Percentiles rank a stretch among this genome's conserved stretches.
These are phyloP conservation scores for Caenorhabditis sp. DNA, from an alignment of 2,888 invertebrate species.

Conservation along the genomic window DNA sequence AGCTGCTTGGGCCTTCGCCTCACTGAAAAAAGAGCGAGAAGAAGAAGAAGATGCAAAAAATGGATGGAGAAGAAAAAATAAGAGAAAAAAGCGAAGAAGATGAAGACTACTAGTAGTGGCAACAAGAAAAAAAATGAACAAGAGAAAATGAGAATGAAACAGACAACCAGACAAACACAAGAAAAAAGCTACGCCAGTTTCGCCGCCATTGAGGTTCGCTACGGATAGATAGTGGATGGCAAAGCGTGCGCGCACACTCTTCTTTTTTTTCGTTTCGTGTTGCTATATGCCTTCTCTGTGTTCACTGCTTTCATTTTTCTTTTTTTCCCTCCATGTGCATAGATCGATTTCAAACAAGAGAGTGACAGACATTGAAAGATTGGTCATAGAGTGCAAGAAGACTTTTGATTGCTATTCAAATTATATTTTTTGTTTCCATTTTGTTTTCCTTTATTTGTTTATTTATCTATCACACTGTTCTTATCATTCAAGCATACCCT, in stretches of 20 bases:
- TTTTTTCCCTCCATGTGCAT: slow-evolving; percentile 22
- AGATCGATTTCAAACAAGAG: not conserved
- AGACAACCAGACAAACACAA: not conserved
- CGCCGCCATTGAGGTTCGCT: not conserved
- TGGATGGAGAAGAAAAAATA: not conserved
- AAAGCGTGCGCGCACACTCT: slow-evolving; percentile 6
- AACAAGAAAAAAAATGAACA: not conserved
- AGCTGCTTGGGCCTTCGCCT: not conserved
- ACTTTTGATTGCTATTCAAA: not conserved
- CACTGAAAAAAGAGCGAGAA: slow-evolving; percentile 2
- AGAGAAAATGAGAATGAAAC: not conserved
- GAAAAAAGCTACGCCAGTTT: not conserved
- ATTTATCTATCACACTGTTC: not conserved
- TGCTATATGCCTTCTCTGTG: slow-evolving; percentile 9
- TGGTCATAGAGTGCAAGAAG: not conserved
- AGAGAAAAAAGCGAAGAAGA: not conserved
- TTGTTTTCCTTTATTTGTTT: not conserved
- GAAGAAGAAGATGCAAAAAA: slow-evolving; percentile 1
- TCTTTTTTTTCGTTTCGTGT: slow-evolving; percentile 12
- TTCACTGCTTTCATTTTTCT: slow-evolving; percentile 6
- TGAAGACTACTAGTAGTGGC: slow-evolving; percentile 1
- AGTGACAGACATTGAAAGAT: not conserved
- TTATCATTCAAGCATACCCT: not conserved
- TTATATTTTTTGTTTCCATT: not conserved
- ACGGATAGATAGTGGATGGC: not conserved